Evolutionary conservation across 2,113 vertebrate genomes (phyloP), one percentile per base, ranked within the genome.

Genomic region (Platycercus adscitus): DNA sequence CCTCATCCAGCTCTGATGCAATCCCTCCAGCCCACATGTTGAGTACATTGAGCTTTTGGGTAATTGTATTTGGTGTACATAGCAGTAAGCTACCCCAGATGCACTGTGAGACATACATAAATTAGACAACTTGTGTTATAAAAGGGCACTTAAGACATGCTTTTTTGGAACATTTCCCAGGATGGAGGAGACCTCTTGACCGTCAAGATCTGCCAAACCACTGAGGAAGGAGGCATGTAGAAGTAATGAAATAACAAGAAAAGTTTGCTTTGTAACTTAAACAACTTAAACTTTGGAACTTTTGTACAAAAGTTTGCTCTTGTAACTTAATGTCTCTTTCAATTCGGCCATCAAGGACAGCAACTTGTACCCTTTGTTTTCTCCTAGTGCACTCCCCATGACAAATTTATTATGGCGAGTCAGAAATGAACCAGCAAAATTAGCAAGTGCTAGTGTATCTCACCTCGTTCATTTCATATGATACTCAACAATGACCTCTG

Each of bases 61-160:
- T 35, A 68, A 70, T 52, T 69, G 20, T 24, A 71, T 33, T 28
- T 75, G 25, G n/a, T 47, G 29, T 75, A 46, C 39, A 43, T 10
- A 60, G 23, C n/a, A 50, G 43, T 56, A 83, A 68, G 17, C 18
- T 31, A 56, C 47, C 28, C 20, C 20, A 61, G 52, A 61, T 26
- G 17, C 19, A 73, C 28, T 83, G 13, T 17, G 52, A 81, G 50
- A 25, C 19, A 35, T 31, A 81, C 0, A 1, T 33, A n/a, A 70
- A 75, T 53, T 70, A 71, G 61, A 76, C 2, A 70, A 49, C 2
- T 60, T 47, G 14, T 17, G 7, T 68, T 84, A 26, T 52, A 35
- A 78, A 81, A 39, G 2, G 14, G 11, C 6, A 0, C 20, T 14
- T 39, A 89, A 89, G 23, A 31, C 13, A 44, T 0, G 0, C 13